These are phyloP conservation scores for Pachyrhynchus sulphureomaculatus DNA, from an alignment of 1,140 invertebrate species.

Conservation along the genomic window DNA sequence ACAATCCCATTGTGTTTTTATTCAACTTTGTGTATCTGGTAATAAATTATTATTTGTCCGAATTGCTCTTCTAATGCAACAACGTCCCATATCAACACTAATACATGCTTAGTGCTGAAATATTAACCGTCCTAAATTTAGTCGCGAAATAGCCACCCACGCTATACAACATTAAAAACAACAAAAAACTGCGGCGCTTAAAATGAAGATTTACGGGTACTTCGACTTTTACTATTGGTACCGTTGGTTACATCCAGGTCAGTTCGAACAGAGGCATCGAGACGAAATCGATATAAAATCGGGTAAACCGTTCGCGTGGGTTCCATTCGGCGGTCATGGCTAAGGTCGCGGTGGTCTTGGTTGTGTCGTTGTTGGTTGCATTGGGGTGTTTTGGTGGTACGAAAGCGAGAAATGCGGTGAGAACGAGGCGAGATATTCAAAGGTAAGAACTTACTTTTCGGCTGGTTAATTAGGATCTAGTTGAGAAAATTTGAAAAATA, in stretches of 20 bases:
- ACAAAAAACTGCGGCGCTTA: conserved; percentile 4
- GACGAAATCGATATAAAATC: conserved; percentile 25
- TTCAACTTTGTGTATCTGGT: no score
- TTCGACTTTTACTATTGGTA: conserved; percentile 28
- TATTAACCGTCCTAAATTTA: no score
- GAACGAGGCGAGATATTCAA: not conserved
- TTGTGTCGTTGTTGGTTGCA: not conserved
- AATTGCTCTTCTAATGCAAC: no score
- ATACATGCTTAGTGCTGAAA: no score
- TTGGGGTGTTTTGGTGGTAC: not conserved
- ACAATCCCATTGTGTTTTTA: no score
- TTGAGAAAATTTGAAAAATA: not conserved
- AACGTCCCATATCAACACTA: no score
- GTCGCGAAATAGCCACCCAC: conserved; percentile 1
- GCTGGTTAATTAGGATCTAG: not conserved
- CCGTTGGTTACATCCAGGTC: conserved; percentile 27
- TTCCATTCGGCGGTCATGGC: conserved; percentile 23
- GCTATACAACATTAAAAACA: conserved; percentile 12
- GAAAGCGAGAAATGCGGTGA: not conserved
- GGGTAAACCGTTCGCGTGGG: not conserved
- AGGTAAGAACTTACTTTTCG: conserved; percentile 3
- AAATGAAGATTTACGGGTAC: conserved; percentile 9
- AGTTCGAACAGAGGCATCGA: not conserved
- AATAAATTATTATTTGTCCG: no score
- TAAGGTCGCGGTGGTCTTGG: conserved; percentile 6